Evolutionary conservation across 2,888 invertebrate species (phyloP).

Genomic region (Sphaerophoria rueppellii): DNA sequence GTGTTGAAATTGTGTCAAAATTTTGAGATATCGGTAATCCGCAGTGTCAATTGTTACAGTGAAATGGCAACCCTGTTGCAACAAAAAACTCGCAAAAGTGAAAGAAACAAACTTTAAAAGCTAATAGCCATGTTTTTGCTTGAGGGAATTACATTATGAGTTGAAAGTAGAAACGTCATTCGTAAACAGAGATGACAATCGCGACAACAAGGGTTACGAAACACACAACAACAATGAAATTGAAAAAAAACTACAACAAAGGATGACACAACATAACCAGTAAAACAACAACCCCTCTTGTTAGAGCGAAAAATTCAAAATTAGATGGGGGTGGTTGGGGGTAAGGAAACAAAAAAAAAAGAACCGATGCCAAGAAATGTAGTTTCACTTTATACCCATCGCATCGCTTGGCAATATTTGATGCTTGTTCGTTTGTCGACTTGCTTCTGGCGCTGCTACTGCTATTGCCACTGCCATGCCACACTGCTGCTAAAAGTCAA

Average conservation of each 20-base stretch:
- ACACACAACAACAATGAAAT: constrained; percentile 12
- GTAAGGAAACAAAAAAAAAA: background rate
- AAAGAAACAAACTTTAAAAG: constrained; percentile 46
- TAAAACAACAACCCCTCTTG: constrained; percentile 4
- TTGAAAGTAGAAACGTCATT: constrained; percentile 66
- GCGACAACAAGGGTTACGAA: constrained; percentile 67
- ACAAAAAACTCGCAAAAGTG: constrained; percentile 7
- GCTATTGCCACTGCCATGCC: background rate
- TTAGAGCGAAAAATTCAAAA: constrained; percentile 9
- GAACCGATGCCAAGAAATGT: constrained; percentile 38
- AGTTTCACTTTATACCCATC: constrained; percentile 23
- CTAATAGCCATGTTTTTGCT: constrained; percentile 69
- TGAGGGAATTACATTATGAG: constrained; percentile 66
- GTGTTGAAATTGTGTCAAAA: too few relatives aligned
- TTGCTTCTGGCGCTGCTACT: constrained; percentile 1
- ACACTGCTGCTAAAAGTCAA: constrained; percentile 29
- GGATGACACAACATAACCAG: constrained; percentile 14
- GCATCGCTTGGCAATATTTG: constrained; percentile 7
- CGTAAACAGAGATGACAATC: constrained; percentile 70
- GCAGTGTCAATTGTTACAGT: background rate
- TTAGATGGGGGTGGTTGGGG: background rate
- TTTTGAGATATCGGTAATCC: too few relatives aligned
- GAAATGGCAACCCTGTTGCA: constrained; percentile 7
- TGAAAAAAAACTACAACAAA: constrained; percentile 16
- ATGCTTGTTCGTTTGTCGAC: constrained; percentile 5